Evolutionary conservation across 2,797 vertebrate species (phyloP).

Genomic region (Gymnothorax reevesii): DNA sequence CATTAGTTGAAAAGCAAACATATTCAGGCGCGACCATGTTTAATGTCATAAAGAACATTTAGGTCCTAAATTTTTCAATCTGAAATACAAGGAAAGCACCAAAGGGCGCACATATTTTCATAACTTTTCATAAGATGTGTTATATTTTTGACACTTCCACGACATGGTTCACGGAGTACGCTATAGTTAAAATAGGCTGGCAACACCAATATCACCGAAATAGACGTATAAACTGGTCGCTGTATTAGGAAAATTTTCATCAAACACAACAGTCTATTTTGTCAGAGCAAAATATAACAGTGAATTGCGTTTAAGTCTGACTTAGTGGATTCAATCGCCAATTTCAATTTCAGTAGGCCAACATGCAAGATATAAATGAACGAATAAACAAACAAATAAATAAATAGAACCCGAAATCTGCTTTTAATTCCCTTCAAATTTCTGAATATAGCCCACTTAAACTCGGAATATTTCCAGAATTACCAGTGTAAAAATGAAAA

Average conservation of each 20-base stretch:
- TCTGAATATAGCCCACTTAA: not conserved
- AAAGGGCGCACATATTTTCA: not conserved
- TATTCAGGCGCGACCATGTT: not conserved
- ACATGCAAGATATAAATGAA: not conserved
- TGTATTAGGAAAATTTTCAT: not conserved
- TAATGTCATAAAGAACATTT: not conserved
- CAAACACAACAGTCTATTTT: not conserved
- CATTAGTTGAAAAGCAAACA: not conserved
- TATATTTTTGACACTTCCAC: not conserved
- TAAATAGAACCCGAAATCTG: too few species aligned
- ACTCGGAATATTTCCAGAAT: not conserved
- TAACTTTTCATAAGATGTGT: not conserved
- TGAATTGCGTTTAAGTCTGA: not conserved
- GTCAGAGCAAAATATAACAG: not conserved
- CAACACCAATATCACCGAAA: not conserved
- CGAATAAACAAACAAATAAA: too few species aligned
- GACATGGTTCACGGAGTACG: not conserved
- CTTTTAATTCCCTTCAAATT: too few species aligned
- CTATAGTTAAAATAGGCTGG: not conserved
- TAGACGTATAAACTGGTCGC: not conserved
- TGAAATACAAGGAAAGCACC: not conserved
- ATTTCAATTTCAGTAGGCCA: not conserved
- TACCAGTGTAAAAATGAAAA: not conserved
- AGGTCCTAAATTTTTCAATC: not conserved
- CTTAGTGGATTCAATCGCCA: not conserved